Base-by-base conservation (phyloP, 2,113 vertebrate species). In the Labrus mixtus region DNA sequence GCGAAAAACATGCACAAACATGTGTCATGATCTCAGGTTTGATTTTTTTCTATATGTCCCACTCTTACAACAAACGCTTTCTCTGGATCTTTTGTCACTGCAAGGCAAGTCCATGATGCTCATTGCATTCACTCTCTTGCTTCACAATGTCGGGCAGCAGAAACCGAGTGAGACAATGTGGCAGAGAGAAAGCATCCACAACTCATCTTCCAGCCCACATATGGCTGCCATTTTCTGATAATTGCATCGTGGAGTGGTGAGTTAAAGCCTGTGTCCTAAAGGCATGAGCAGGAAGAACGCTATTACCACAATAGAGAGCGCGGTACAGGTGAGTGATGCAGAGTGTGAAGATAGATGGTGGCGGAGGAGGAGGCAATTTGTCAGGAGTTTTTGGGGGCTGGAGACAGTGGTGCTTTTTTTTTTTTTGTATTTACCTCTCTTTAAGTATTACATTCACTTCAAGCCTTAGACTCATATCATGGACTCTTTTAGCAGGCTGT, bases 181-280 rank as follows among this genome's bases (percentile, higher is more conserved):
- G 56, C 17, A 43, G 59, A 67, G 62, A 77, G 74, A 77, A 56
- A 78, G 67, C 59, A 59, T 79, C 68, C 56, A 36, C 56, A 61
- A 63, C 70, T 68, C 60, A 63, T 75, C 66, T 65, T 48, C n/a
- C 54, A 65, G 64, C 58, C 81, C 76, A 81, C 79, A 85, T 91
- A 90, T 68, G 64, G 79, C 71, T 90, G 78, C 86, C 67, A 76
- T 90, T 88, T 90, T 87, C 73, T 80, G 65, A 66, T 89, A 90
- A 91, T 81, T 87, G 86, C 85, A 83, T 54, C 19, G 51, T 62
- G 59, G 22, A 66, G 80, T 68, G 48, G 79, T 65, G 20, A 65
- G 67, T n/a, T 63, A 65, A 59, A 74, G 71, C 29, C 58, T n/a
- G 13, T 15, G 13, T 15, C 66, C 56, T 61, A 64, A 84, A 83